These are phyloP conservation scores for Caloenas nicobarica DNA, from an alignment of 2,113 vertebrate genomes.

Conservation along the genomic window DNA sequence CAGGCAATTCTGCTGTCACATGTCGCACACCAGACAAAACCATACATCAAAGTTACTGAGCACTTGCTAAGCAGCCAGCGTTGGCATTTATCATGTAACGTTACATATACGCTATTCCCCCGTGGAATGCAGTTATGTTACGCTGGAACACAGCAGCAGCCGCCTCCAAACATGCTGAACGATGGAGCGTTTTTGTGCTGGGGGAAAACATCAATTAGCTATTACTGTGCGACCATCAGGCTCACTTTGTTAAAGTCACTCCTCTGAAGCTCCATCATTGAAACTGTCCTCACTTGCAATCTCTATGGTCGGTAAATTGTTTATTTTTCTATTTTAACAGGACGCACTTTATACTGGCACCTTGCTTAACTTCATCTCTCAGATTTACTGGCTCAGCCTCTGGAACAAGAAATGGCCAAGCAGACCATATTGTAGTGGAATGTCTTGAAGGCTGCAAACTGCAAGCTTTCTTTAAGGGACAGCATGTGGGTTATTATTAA, in stretches of 20 bases:
- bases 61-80: constrained; percentile 4
- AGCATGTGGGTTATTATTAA: constrained; percentile 47
- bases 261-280: neutral
- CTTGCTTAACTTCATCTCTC: neutral
- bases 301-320: neutral
- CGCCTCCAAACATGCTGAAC: neutral
- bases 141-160: neutral
- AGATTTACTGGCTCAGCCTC: neutral
- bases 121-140: neutral
- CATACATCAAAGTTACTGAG: neutral
- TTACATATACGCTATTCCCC: neutral
- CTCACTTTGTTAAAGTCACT: neutral
- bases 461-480: constrained; percentile 39
- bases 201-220: neutral
- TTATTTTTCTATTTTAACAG: neutral
- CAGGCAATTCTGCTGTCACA: neutral
- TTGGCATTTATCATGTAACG: neutral
- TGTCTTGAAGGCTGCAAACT: neutral
- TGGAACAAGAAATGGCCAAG: neutral
- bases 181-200: neutral
- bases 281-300: neutral
- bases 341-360: neutral
- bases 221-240: neutral
- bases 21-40: neutral
- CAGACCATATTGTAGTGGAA: neutral